phyloP scores from a whole-genome alignment of 2,888 invertebrate species.

The Scaptomyza flava region DNA sequence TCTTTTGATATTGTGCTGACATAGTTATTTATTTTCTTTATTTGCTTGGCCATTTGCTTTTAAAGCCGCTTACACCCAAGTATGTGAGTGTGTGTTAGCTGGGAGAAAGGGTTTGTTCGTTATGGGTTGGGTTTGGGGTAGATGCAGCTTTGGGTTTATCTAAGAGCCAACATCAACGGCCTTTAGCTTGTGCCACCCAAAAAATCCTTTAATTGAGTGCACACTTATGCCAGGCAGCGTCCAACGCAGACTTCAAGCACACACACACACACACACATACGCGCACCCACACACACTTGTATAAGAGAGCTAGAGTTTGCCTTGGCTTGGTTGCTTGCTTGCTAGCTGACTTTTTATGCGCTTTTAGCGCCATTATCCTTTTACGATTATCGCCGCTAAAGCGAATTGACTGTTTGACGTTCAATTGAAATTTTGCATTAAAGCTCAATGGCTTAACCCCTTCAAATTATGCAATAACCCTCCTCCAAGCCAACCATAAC shows the following conservation, averaged over 20 bases:
- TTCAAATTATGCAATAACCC: slow-evolving; percentile 75
- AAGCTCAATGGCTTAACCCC: slow-evolving; percentile 80
- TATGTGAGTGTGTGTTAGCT: slow-evolving; percentile 7
- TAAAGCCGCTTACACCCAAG: slow-evolving; percentile 35
- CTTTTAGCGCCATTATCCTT: slow-evolving; percentile 80
- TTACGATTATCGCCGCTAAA: slow-evolving; percentile 80
- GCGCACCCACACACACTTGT: background rate
- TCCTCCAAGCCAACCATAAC: background rate
- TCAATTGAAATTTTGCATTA: slow-evolving; percentile 81
- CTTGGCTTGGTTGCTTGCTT: slow-evolving; percentile 17
- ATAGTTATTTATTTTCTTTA: slow-evolving; percentile 38
- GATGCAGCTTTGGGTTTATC: slow-evolving; percentile 47
- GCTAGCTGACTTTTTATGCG: slow-evolving; percentile 68
- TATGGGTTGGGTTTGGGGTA: background rate
- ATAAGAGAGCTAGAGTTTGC: background rate
- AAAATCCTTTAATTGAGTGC: slow-evolving; percentile 79
- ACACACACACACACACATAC: slow-evolving; percentile 5
- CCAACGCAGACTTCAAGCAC: slow-evolving; percentile 21
- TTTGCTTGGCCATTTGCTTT: slow-evolving; percentile 21
- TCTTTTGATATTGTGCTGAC: slow-evolving; percentile 22
- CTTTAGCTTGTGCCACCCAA: slow-evolving; percentile 50
- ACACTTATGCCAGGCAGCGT: slow-evolving; percentile 65
- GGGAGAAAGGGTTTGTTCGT: background rate
- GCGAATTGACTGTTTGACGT: slow-evolving; percentile 81
- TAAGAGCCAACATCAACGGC: slow-evolving; percentile 54